A percentile compares a stretch with the other conserved stretches of the same genome.
Evolutionary conservation across 2,113 vertebrate genomes (phyloP).

Genomic region (Chlorodrepanis virens): DNA sequence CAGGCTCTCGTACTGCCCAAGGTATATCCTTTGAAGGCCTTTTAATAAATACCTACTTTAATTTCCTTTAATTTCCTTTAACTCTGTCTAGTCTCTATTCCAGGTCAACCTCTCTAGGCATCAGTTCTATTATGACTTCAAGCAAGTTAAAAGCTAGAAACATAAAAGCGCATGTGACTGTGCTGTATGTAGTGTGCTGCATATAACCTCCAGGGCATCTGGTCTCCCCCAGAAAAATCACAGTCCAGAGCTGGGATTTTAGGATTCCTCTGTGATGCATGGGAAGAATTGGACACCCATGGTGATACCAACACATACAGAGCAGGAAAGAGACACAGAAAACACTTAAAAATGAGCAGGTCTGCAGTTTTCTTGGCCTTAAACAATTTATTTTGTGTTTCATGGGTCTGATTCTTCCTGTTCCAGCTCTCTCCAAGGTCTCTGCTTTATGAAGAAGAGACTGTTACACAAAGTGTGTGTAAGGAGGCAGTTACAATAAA

Average conservation of each 20-base stretch:
- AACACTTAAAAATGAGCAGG: background rate
- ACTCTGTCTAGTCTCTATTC: background rate
- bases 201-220: background rate
- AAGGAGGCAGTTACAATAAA: background rate
- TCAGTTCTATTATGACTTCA: background rate
- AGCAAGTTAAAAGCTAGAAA: background rate
- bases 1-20: background rate
- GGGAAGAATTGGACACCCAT: background rate
- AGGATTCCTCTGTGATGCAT: background rate
- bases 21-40: background rate
- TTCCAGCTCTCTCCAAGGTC: background rate
- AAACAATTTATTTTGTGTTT: background rate
- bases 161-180: background rate
- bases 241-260: background rate
- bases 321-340: background rate
- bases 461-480: background rate
- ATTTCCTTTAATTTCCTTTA: background rate
- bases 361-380: background rate
- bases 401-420: background rate
- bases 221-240: background rate
- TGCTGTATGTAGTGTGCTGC: rapidly evolving
- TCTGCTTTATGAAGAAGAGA: background rate
- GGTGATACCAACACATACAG: rapidly evolving
- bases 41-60: background rate
- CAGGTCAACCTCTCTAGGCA: background rate